Percentiles rank a stretch among this genome's conserved stretches.
These are phyloP conservation scores for Torymus aiolomorphi DNA, from an alignment of 2,888 invertebrate species.

Conservation along the genomic window DNA sequence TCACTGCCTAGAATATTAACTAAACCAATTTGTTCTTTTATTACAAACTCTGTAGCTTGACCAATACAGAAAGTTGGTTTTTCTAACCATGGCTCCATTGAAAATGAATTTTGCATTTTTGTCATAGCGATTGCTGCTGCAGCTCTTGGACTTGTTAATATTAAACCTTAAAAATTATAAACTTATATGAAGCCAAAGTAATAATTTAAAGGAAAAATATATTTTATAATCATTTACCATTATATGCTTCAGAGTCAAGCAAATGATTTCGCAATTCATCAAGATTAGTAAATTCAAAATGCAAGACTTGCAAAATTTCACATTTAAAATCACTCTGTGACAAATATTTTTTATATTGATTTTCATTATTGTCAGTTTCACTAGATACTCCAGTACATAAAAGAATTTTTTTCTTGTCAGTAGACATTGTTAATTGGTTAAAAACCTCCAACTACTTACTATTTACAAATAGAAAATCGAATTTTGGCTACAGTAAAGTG, in stretches of 20 bases:
- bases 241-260: slow-evolving; percentile 61
- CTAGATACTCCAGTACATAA: slow-evolving; percentile 68
- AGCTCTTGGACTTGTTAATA: slow-evolving; percentile 72
- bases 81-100: slow-evolving; percentile 64
- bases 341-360: slow-evolving; percentile 65
- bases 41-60: slow-evolving; percentile 67
- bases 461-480: background rate
- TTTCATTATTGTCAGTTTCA: slow-evolving; percentile 64
- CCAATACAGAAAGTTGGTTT: slow-evolving; percentile 70
- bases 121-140: slow-evolving; percentile 67
- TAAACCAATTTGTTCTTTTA: slow-evolving; percentile 63
- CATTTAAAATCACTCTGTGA: slow-evolving; percentile 67
- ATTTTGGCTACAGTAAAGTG: background rate
- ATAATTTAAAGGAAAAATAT: too few relatives aligned
- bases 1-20: slow-evolving; percentile 65
- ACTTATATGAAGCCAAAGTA: too few relatives aligned
- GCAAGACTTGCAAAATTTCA: slow-evolving; percentile 65
- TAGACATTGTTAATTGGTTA: slow-evolving; percentile 26
- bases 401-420: slow-evolving; percentile 60
- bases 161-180: slow-evolving; percentile 65
- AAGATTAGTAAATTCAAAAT: slow-evolving; percentile 69
- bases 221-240: slow-evolving; percentile 63
- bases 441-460: slow-evolving; percentile 1
- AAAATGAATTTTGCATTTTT: slow-evolving; percentile 53
- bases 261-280: slow-evolving; percentile 63